Evolutionary conservation across 2,888 invertebrate genomes (phyloP), one percentile per base, ranked within the genome.

Genomic region (Theretra japonica): DNA sequence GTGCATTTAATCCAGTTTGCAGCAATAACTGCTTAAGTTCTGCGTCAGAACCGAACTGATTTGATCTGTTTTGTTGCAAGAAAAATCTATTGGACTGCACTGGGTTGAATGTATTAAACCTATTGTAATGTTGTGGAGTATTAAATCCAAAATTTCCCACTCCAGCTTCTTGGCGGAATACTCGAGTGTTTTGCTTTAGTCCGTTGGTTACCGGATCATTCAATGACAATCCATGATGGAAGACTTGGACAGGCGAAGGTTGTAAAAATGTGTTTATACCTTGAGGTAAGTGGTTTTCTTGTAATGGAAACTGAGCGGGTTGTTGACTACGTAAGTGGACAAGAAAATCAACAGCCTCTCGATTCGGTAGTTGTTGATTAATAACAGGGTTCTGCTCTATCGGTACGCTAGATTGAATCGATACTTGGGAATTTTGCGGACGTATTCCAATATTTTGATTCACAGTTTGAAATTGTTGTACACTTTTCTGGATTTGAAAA

Each of bases 131-230:
- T 85, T 77, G 86, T 85, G 77, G 86, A 75, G 86, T 87, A 79
- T 96, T 96, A 70, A 95, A 82, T 6, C 96, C 96, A 74, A 96
- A 95, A 82, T 97, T 97, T 4, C 96, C 96, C 2, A 95, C 95
- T 11, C 91, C 92, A 73, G 86, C 91, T 72, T 96, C 96, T 79
- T 96, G 95, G 11, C 96, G 92, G 81, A 95, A 94, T 62, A 95
- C 90, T 68, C 95, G 88, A 72, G 90, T 90, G 48, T 87, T 89
- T 79, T 93, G 92, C 76, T 90, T 92, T 70, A 84, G 86, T 68
- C 83, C 86, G 69, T 93, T 90, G 68, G 83, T 83, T 15, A 78
- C 68, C 25, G 83, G 77, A 79, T 89, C 91, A 79, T 92, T 92
- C 60, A 89, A 86, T 73, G 87, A 89, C 33, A 85, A 73, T 65